Percentiles rank a stretch among this genome's conserved stretches.
Evolutionary conservation across 1,140 invertebrate genomes (phyloP).

Genomic region (Sipha flava): DNA sequence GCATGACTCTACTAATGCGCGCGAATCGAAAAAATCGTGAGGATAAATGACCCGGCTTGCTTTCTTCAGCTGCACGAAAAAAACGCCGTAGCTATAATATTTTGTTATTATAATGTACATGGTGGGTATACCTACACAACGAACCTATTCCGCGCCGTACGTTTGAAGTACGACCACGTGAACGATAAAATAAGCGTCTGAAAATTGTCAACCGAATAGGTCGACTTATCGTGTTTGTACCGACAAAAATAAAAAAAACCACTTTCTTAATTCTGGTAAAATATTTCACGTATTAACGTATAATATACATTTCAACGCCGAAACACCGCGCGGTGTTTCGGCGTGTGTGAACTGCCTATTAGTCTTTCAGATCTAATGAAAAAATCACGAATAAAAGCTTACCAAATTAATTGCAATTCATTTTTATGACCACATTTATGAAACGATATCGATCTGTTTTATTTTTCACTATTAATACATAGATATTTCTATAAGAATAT

Average conservation of each 20-base stretch:
- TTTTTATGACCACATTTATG: neutral
- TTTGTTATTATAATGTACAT: neutral
- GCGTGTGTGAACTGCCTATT: neutral
- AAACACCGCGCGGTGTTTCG: neutral
- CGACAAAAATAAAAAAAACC: neutral
- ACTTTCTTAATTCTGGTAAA: neutral
- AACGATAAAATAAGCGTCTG: neutral
- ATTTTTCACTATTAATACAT: neutral
- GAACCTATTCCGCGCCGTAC: too few species aligned
- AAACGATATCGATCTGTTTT: neutral
- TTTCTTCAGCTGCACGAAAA: neutral
- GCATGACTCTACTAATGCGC: neutral
- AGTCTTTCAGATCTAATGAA: neutral
- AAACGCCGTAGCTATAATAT: neutral
- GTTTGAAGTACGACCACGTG: neutral
- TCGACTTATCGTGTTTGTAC: neutral
- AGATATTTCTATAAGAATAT: neutral
- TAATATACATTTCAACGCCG: neutral
- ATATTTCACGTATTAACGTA: neutral
- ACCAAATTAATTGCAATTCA: neutral
- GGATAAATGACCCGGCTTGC: slow-evolving; percentile 13
- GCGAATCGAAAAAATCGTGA: slow-evolving; percentile 7
- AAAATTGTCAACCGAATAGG: neutral
- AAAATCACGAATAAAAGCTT: neutral
- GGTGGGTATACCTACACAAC: neutral